phyloP scores from a whole-genome alignment of 2,113 vertebrate species.

The Dromas ardeola region DNA sequence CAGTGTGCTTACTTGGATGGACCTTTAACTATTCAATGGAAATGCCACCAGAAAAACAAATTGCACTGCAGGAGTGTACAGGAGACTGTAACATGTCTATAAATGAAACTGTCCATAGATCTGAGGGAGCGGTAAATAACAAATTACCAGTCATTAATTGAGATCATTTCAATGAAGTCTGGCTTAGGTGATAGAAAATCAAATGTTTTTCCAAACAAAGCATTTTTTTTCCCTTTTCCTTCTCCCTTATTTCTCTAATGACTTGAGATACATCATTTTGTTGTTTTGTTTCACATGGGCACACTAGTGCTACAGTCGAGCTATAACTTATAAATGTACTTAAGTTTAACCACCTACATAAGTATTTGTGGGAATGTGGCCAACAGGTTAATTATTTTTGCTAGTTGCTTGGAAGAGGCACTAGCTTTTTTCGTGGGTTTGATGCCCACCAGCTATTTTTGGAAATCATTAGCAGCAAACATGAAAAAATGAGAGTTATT shows the following conservation, averaged over 20 bases:
- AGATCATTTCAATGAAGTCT: neutral
- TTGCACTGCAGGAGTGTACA: neutral
- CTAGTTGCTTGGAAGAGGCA: neutral
- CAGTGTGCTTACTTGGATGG: neutral
- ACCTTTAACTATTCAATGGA: neutral
- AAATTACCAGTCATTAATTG: neutral
- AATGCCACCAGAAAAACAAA: neutral
- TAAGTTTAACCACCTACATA: neutral
- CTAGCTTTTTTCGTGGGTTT: neutral
- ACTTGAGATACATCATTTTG: neutral
- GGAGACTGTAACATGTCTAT: neutral
- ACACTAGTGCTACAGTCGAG: neutral
- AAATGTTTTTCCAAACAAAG: neutral
- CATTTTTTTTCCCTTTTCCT: neutral
- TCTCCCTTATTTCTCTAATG: neutral
- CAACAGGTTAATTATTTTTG: constrained; percentile 40
- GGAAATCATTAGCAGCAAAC: neutral
- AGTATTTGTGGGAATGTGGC: neutral
- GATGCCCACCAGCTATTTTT: constrained; percentile 28
- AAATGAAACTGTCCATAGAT: neutral
- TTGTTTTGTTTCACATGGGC: neutral
- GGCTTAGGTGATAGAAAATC: neutral
- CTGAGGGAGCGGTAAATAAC: neutral
- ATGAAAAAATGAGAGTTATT: neutral
- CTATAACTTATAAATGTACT: neutral